These are phyloP conservation scores for Glomeris marginata DNA, from an alignment of 2,888 invertebrate genomes.

Conservation along the genomic window DNA sequence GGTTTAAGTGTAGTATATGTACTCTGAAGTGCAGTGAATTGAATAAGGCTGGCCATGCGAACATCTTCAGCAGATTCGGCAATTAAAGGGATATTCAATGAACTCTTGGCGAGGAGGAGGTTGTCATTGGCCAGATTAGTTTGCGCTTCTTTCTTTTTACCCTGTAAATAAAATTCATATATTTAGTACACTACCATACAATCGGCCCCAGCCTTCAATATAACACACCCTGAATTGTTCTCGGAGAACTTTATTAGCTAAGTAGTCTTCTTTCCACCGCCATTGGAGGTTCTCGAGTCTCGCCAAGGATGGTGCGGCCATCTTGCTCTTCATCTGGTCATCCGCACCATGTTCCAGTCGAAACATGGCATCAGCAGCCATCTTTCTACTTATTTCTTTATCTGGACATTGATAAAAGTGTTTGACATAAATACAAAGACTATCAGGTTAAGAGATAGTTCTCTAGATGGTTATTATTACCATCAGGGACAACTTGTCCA, in stretches of 20 bases:
- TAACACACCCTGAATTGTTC: conserved; percentile 64
- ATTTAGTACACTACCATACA: not conserved
- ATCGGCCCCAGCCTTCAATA: not conserved
- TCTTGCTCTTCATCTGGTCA: conserved; percentile 54
- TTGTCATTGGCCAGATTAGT: conserved; percentile 4
- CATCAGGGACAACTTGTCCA: conserved; percentile 49
- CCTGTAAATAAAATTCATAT: conserved; percentile 1
- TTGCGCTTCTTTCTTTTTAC: conserved; percentile 11
- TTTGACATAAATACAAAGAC: not conserved
- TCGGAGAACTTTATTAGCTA: conserved; percentile 70
- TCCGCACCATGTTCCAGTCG: conserved; percentile 82
- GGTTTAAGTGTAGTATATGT: not conserved
- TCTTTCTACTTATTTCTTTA: conserved; percentile 69
- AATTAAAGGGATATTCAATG: conserved; percentile 10
- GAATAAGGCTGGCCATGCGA: conserved; percentile 7
- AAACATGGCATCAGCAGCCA: conserved; percentile 96
- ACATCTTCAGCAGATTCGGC: conserved; percentile 12
- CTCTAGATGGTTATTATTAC: not conserved
- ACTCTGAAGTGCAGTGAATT: conserved; percentile 10
- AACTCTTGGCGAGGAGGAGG: conserved; percentile 9
- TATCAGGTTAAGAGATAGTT: not conserved
- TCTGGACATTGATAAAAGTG: conserved; percentile 33
- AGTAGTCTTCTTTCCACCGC: conserved; percentile 83
- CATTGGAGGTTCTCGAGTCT: conserved; percentile 54
- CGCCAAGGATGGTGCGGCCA: conserved; percentile 54